Percentiles rank a stretch among this genome's conserved stretches.
Conservation (phyloP, 2,888 invertebrate species). For the Sipha maydis region DNA sequence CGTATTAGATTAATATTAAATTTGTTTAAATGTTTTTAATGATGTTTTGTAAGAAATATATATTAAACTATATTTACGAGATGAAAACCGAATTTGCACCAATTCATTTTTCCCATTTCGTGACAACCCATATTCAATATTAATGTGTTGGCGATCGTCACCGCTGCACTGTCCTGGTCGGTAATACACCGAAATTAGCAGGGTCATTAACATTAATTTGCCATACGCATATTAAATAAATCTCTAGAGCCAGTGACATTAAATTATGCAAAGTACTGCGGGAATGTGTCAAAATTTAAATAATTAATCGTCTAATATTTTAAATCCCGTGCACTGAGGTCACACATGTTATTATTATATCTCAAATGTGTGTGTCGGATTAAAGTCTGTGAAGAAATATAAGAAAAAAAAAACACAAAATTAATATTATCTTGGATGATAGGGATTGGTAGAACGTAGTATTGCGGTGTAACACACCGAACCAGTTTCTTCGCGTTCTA, state of each 20-base stretch:
- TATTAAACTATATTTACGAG: constrained; percentile 33
- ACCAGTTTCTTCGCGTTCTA: constrained; percentile 54
- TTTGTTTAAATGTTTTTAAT: constrained; percentile 37
- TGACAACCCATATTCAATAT: neutral
- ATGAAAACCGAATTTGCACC: neutral
- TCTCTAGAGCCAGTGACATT: constrained; percentile 38
- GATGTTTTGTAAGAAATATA: constrained; percentile 40
- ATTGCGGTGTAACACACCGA: constrained; percentile 19
- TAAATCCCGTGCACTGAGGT: constrained; percentile 51
- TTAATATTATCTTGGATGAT: constrained; percentile 36
- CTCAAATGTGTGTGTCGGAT: neutral
- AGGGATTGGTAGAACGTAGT: neutral
- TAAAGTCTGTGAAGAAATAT: constrained; percentile 23
- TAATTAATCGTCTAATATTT: constrained; percentile 57
- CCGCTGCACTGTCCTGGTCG: neutral
- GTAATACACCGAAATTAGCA: constrained; percentile 36
- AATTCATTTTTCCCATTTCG: neutral
- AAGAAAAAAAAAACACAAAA: neutral
- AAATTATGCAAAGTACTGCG: constrained; percentile 57
- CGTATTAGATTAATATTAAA: constrained; percentile 23
- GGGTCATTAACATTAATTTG: constrained; percentile 44
- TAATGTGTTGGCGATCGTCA: neutral
- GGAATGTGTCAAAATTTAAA: constrained; percentile 52
- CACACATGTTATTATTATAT: constrained; percentile 26
- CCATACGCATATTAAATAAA: constrained; percentile 1